phyloP scores from a whole-genome alignment of 1,140 invertebrate genomes.

The Eupeodes corollae region DNA sequence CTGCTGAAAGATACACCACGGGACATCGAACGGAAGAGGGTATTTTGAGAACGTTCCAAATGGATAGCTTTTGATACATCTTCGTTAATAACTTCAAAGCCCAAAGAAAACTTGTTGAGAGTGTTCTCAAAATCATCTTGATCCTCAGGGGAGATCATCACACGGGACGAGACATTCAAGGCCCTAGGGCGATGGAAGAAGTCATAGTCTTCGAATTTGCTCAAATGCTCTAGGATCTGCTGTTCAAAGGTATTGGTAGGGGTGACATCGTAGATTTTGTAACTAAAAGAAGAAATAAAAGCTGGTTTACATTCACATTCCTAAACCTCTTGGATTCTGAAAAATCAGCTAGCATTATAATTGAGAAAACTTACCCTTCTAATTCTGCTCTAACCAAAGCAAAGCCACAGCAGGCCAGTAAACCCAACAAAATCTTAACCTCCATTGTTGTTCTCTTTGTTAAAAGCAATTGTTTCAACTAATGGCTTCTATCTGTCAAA shows the following conservation, averaged over 20 bases:
- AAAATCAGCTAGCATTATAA: not conserved
- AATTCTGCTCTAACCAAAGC: conserved; percentile 13
- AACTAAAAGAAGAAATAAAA: conserved; percentile 10
- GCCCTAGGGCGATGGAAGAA: conserved; percentile 24
- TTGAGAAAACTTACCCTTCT: conserved; percentile 26
- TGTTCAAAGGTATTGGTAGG: conserved; percentile 20
- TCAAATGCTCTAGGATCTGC: conserved; percentile 18
- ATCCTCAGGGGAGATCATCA: conserved; percentile 27
- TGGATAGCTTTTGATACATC: conserved; percentile 14
- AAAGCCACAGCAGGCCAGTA: conserved; percentile 15
- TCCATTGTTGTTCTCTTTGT: no score
- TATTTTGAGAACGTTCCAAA: conserved; percentile 3
- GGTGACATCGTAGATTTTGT: conserved; percentile 28
- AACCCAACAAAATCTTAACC: conserved; percentile 16
- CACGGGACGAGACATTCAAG: conserved; percentile 13
- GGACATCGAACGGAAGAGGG: conserved; percentile 7
- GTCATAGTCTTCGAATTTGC: conserved; percentile 17
- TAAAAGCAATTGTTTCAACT: no score
- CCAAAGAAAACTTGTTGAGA: conserved; percentile 13
- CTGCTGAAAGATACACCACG: conserved; percentile 19
- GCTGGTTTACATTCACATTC: no score
- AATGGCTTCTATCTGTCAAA: no score
- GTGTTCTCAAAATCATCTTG: conserved; percentile 18
- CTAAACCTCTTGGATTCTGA: no score
- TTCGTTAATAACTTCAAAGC: conserved; percentile 15